Conservation (phyloP, 2,888 invertebrate species). For the Trimorus sp. region DNA sequence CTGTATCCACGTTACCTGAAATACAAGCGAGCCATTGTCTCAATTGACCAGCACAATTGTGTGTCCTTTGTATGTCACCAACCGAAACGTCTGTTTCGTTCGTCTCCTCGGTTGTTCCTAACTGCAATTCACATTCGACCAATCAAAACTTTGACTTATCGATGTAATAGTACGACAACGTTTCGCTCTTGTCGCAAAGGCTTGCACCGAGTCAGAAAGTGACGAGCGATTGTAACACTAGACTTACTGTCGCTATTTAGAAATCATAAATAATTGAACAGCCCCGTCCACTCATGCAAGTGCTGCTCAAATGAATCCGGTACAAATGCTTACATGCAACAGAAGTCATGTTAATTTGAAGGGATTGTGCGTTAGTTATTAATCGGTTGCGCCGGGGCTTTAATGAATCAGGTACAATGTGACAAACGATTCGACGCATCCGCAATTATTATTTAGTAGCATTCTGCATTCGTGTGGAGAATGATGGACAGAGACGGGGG, state of each 20-base stretch:
- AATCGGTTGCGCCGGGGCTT: conserved; percentile 23
- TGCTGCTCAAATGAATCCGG: conserved; percentile 18
- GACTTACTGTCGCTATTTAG: neutral
- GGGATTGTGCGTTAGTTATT: conserved; percentile 42
- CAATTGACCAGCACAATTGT: conserved; percentile 73
- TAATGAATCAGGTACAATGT: conserved; percentile 41
- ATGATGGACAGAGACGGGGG: neutral
- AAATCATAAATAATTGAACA: neutral
- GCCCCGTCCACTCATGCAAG: conserved; percentile 25
- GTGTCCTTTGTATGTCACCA: conserved; percentile 46
- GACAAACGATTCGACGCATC: conserved; percentile 35
- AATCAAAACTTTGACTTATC: conserved; percentile 21
- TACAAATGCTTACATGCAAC: conserved; percentile 39
- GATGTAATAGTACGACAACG: neutral
- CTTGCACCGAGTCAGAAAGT: no score
- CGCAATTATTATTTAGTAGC: conserved; percentile 46
- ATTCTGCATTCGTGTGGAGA: conserved; percentile 18
- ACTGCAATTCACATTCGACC: conserved; percentile 48
- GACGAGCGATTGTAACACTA: no score
- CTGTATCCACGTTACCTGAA: conserved; percentile 71
- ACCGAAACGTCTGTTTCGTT: conserved; percentile 60
- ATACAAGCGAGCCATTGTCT: conserved; percentile 80
- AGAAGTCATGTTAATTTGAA: conserved; percentile 36
- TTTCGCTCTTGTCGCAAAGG: neutral
- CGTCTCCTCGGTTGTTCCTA: conserved; percentile 47